Evolutionary conservation across 2,888 invertebrate species (phyloP), one percentile per base, ranked within the genome.

Genomic region (Tricholauxania praeusta): DNA sequence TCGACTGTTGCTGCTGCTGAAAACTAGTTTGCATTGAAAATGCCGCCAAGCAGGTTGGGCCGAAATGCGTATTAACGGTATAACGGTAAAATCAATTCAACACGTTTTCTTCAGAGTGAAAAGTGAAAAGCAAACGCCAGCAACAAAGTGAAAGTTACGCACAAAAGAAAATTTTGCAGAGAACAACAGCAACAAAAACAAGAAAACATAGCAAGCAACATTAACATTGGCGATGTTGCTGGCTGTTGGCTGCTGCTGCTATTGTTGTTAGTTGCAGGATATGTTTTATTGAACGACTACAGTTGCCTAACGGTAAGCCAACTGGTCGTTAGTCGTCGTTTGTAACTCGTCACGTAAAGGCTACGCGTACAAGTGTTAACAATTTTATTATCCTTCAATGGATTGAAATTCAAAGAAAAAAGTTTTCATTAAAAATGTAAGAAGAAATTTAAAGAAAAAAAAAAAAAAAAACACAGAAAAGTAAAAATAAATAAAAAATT

Each of bases 1-100:
- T 12, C 17, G 12, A 14, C 39, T 52, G 14, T 12, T 66, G 48
- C 47, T 47, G 63, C 47, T 63, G 48, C 47, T 63, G 39, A 17
- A 59, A 74, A 73, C 73, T 67, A 78, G 76, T 77, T 68, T 75
- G 73, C 71, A 69, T 78, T 72, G 72, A 72, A 77, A 76, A 77
- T 74, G 77, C 77, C 78, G 76, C 72, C 76, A 55, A 77, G 74
- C 60, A 67, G 75, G 66, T 67, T 53, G 67, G 15, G 66, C 62
- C 32, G 57, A 63, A n/a, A 74, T 15, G 67, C 52, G 48, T 55
- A 59, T 12, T 53, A 65, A 52, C 71, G 53, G 69, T 51, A n/a
- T 75, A 72, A 68, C 68, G 68, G 72, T 74, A 47, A 60, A 70
- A 22, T 48, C 49, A 62, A 48, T 39, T 68, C 52, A 22, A 32